A percentile compares a stretch with the other conserved stretches of the same genome.
Evolutionary conservation across 2,113 vertebrate species (phyloP).

Genomic region (Uropsilus gracilis): DNA sequence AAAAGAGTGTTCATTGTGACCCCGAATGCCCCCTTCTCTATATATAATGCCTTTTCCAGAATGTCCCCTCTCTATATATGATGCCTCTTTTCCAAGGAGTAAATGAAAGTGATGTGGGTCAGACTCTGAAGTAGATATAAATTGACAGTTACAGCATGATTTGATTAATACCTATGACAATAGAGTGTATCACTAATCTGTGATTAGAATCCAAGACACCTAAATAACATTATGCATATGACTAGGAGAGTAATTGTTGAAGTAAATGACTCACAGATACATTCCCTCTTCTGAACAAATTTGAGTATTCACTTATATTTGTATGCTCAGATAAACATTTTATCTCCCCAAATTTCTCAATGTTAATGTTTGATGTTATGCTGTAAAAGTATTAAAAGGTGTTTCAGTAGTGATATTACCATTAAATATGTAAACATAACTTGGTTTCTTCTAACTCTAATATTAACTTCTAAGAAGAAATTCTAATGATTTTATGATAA

Average conservation of each 20-base stretch:
- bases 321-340: not conserved
- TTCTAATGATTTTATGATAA: not conserved
- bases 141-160: conserved; percentile 32
- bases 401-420: not conserved
- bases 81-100: conserved; percentile 41
- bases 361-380: not conserved
- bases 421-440: not conserved
- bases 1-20: conserved; percentile 54
- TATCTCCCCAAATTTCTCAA: not conserved
- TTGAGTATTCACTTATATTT: not conserved
- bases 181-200: not conserved
- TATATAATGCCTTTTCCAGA: conserved; percentile 53
- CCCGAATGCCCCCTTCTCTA: conserved; percentile 52
- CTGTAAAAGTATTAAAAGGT: not conserved
- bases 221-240: not conserved
- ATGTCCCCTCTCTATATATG: conserved; percentile 52
- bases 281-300: not conserved
- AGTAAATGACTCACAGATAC: not conserved
- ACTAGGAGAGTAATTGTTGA: not conserved
- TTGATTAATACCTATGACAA: not conserved
- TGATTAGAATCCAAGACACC: not conserved
- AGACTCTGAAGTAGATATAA: not conserved
- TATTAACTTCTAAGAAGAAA: not conserved
- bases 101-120: conserved; percentile 60
- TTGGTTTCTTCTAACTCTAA: not conserved